Percentiles rank a stretch among this genome's conserved stretches.
phyloP scores from a whole-genome alignment of 2,888 invertebrate species.

The Euspilapteryx auroguttella region DNA sequence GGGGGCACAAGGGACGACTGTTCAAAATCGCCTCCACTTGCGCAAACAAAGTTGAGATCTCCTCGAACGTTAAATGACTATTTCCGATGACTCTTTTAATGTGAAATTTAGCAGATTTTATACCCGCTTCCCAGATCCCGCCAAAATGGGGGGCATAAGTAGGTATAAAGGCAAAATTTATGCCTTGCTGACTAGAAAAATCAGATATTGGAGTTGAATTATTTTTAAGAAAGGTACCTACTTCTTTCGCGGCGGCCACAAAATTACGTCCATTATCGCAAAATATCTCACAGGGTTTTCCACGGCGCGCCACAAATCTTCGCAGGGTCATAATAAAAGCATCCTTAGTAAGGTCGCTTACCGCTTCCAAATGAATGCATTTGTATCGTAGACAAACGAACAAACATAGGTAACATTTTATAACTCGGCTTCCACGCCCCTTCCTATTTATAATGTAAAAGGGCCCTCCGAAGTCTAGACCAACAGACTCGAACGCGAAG shows the following conservation, averaged over 20 bases:
- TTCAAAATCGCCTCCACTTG: too few relatives aligned
- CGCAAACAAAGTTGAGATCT: too few relatives aligned
- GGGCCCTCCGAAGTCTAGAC: constrained; percentile 5
- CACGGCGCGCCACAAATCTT: constrained; percentile 6
- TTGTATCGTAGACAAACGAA: constrained; percentile 5
- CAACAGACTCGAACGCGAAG: constrained; percentile 2
- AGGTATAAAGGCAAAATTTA: too few relatives aligned
- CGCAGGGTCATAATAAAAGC: constrained; percentile 6
- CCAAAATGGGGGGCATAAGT: too few relatives aligned
- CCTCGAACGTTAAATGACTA: too few relatives aligned
- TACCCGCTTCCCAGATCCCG: too few relatives aligned
- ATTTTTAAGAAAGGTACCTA: constrained; percentile 4
- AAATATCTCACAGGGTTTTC: constrained; percentile 4
- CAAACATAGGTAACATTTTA: constrained; percentile 6
- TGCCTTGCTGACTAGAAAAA: too few relatives aligned
- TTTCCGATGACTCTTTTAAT: too few relatives aligned
- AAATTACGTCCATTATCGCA: constrained; percentile 6
- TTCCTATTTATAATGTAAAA: constrained; percentile 3
- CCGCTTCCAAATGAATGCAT: constrained; percentile 8
- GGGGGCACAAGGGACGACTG: too few relatives aligned
- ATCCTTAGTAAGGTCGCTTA: constrained; percentile 3
- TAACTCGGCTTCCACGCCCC: constrained; percentile 3
- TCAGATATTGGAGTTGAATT: too few relatives aligned
- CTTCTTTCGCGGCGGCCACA: constrained; percentile 5
- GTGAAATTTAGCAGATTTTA: too few relatives aligned